Conservation (phyloP, 2,888 invertebrate species). For the Cinara cedri region DNA sequence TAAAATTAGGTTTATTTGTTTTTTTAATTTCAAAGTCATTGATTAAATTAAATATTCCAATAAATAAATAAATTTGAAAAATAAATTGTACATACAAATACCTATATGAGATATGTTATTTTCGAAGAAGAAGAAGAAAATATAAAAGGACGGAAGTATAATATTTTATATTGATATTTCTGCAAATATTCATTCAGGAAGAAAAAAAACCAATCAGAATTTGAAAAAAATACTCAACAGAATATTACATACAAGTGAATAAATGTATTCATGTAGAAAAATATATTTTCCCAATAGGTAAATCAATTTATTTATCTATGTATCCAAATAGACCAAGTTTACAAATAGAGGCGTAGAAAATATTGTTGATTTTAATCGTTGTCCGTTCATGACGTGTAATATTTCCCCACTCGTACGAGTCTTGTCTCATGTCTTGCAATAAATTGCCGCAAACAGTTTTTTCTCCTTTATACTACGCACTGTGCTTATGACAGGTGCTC, state of each 20-base stretch:
- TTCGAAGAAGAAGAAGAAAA: neutral
- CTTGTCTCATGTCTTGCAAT: slow-evolving; percentile 13
- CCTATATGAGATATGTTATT: too few species aligned
- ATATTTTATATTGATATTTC: neutral
- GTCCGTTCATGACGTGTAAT: slow-evolving; percentile 21
- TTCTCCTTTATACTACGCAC: slow-evolving; percentile 13
- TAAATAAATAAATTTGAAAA: too few species aligned
- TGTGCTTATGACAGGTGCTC: slow-evolving; percentile 49
- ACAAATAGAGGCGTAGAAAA: slow-evolving; percentile 10
- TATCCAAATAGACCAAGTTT: neutral
- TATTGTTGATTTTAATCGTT: slow-evolving; percentile 45
- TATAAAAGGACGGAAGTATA: neutral
- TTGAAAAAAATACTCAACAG: neutral
- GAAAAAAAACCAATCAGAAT: neutral
- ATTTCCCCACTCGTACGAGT: slow-evolving; percentile 18
- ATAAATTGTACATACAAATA: too few species aligned
- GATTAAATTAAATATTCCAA: too few species aligned
- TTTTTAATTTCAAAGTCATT: too few species aligned
- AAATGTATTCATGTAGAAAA: neutral
- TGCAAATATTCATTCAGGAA: neutral
- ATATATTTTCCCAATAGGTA: neutral
- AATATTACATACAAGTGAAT: neutral
- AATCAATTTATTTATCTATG: slow-evolving; percentile 16
- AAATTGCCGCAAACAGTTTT: slow-evolving; percentile 34
- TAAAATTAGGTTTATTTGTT: too few species aligned